A percentile compares a stretch with the other conserved stretches of the same genome.
Conservation (phyloP, 2,797 vertebrate species). For the Garrulus glandarius region DNA sequence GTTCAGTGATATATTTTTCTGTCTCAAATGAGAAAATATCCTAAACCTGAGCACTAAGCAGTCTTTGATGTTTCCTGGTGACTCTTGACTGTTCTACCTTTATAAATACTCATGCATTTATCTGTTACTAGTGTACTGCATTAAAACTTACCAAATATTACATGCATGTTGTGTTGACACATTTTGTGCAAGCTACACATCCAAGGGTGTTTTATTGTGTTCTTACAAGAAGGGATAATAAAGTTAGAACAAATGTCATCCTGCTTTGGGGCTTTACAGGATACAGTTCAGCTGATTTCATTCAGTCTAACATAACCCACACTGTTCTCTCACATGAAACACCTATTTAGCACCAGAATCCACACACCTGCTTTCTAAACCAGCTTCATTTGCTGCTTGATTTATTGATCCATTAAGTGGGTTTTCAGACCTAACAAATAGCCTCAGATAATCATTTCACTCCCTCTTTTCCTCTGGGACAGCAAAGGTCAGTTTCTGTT, state of each 20-base stretch:
- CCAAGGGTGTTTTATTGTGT: neutral
- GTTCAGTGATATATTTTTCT: neutral
- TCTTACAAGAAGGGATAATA: neutral
- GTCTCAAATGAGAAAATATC: neutral
- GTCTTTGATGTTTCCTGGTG: neutral
- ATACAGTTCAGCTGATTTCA: neutral
- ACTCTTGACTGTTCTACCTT: neutral
- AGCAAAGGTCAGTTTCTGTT: neutral
- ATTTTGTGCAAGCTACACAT: neutral
- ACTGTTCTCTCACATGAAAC: neutral
- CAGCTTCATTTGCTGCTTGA: neutral
- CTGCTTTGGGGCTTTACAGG: neutral
- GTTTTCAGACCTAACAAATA: conserved; percentile 15
- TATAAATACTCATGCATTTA: neutral
- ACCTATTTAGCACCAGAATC: neutral
- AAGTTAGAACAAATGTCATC: neutral
- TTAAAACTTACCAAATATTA: neutral
- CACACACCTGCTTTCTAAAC: neutral
- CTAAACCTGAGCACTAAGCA: neutral
- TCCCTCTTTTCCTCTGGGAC: neutral
- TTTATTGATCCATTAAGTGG: conserved; percentile 20
- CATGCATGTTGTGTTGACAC: rapidly evolving
- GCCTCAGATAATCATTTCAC: neutral
- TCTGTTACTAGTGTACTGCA: neutral
- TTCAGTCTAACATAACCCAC: neutral